Evolutionary conservation across 37 sponge, comb jelly and placozoan genomes (phyloP).

Genomic region (Eunapius fragilis): DNA sequence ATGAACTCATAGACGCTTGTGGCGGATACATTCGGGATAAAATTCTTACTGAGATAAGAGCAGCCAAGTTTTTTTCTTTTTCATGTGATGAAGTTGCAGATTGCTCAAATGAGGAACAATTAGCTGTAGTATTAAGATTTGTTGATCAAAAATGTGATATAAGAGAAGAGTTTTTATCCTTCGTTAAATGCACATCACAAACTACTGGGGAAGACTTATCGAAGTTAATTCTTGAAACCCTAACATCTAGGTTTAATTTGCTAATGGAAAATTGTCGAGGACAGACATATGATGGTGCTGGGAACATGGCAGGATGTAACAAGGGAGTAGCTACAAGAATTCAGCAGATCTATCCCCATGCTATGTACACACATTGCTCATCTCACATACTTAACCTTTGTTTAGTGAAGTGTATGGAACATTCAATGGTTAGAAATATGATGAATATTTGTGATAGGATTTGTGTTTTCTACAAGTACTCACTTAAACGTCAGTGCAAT

Average conservation of each 20-base stretch:
- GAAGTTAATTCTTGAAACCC: too few relatives aligned
- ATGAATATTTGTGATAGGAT: too few relatives aligned
- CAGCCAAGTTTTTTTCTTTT: constrained; percentile 35
- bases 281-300: not conserved
- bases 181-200: not conserved
- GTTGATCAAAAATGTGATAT: constrained; percentile 1
- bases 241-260: not conserved
- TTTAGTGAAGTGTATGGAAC: too few relatives aligned
- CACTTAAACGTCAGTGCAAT: too few relatives aligned
- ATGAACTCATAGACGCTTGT: constrained; percentile 42
- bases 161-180: not conserved
- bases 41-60: constrained; percentile 40
- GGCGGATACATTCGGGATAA: constrained; percentile 26
- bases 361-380: too few relatives aligned
- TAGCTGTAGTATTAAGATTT: not conserved
- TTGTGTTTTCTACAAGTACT: too few relatives aligned
- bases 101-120: not conserved
- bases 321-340: too few relatives aligned
- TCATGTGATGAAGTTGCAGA: constrained; percentile 26
- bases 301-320: too few relatives aligned
- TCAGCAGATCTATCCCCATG: too few relatives aligned
- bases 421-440: too few relatives aligned
- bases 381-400: too few relatives aligned
- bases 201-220: too few relatives aligned
- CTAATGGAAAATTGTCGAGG: not conserved